Evolutionary conservation across 2,888 invertebrate genomes (phyloP).

Genomic region (Entomobrya multifasciata): DNA sequence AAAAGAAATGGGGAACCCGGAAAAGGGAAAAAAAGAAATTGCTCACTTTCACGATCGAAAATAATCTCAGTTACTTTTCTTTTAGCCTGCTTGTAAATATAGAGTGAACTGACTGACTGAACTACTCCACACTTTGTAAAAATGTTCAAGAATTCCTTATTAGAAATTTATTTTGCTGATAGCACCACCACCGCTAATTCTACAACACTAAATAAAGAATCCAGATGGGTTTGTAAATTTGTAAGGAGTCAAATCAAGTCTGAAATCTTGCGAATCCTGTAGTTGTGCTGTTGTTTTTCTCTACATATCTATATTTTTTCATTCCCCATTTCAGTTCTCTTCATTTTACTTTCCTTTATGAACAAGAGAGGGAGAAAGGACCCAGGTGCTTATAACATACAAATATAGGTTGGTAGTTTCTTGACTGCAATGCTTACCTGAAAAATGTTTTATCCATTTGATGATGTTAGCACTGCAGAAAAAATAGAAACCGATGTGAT

Average conservation of each 20-base stretch:
- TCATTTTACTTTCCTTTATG: background rate
- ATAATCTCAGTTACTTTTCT: background rate
- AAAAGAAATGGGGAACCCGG: background rate
- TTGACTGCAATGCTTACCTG: background rate
- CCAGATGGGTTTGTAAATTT: slow-evolving; percentile 34
- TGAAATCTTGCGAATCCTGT: slow-evolving; percentile 20
- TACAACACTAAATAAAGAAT: background rate
- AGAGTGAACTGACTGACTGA: background rate
- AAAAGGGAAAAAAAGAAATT: slow-evolving; percentile 1
- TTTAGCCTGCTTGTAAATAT: background rate
- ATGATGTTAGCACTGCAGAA: background rate
- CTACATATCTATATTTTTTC: background rate
- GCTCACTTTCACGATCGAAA: background rate
- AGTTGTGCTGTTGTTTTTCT: slow-evolving; percentile 5
- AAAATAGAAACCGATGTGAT: background rate
- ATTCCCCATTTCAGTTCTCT: slow-evolving; percentile 17
- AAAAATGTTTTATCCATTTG: slow-evolving; percentile 11
- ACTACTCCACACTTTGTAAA: too few relatives aligned
- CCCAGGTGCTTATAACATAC: slow-evolving; percentile 48
- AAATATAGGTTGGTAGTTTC: slow-evolving; percentile 33
- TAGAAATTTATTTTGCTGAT: background rate
- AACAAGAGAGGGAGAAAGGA: background rate
- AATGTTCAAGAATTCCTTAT: background rate
- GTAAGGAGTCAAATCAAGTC: slow-evolving; percentile 33
- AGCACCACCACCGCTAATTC: background rate